phyloP scores from a whole-genome alignment of 2,797 vertebrate genomes.

The Hypotaenidia okinawae region DNA sequence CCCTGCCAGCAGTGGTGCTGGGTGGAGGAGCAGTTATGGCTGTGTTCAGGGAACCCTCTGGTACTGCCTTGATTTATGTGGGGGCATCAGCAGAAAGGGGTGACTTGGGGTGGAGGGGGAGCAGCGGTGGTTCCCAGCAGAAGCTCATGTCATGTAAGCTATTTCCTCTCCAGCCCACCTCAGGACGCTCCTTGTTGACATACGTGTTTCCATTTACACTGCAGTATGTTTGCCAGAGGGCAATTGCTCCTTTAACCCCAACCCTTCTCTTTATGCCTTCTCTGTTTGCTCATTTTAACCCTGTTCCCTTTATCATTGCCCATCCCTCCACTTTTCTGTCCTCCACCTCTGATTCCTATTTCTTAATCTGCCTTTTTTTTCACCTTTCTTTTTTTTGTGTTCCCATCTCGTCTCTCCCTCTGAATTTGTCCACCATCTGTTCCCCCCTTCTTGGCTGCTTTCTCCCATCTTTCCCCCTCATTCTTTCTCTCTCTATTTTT shows the following conservation, averaged over 20 bases:
- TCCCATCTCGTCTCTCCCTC: not conserved
- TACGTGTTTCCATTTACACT: constrained; percentile 63
- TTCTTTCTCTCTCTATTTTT: not conserved
- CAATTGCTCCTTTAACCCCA: constrained; percentile 60
- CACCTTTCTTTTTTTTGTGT: not conserved
- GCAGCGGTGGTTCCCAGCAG: not conserved
- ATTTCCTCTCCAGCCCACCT: constrained; percentile 40
- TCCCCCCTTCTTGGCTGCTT: not conserved
- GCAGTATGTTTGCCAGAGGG: constrained; percentile 64
- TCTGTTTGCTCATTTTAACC: constrained; percentile 65
- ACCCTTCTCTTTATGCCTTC: constrained; percentile 34
- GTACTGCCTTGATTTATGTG: not conserved
- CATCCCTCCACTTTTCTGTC: not conserved
- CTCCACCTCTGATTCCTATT: not conserved
- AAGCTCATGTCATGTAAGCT: not conserved
- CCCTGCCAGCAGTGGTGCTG: not conserved
- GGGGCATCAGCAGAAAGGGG: not conserved
- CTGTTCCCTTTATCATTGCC: not conserved
- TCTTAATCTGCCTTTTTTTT: constrained; percentile 1
- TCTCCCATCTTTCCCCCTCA: not conserved
- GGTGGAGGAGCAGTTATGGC: not conserved
- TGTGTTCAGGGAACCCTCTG: not conserved
- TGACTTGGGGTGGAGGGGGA: not conserved
- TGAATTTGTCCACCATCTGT: not conserved
- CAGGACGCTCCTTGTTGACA: constrained; percentile 55